Percentiles rank a stretch among this genome's conserved stretches.
phyloP scores from a whole-genome alignment of 2,797 vertebrate genomes.

The Prunella strophiata region DNA sequence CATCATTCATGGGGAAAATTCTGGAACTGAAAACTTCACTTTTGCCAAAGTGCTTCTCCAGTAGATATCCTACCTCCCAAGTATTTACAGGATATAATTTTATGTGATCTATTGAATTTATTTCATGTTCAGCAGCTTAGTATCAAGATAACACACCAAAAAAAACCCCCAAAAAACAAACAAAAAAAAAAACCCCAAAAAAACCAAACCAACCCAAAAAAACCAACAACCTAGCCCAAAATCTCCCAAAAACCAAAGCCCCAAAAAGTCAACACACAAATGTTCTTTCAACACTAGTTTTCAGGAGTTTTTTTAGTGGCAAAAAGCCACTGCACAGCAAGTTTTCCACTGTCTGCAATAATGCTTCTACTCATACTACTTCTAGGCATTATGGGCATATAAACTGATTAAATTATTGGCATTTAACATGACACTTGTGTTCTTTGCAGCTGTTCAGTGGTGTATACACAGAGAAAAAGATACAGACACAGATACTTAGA shows the following conservation, averaged over 20 bases:
- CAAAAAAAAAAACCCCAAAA: background rate
- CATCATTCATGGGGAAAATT: background rate
- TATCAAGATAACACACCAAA: background rate
- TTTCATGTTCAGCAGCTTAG: background rate
- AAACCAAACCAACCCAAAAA: background rate
- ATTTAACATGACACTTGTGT: background rate
- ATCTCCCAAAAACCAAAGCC: background rate
- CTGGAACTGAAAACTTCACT: background rate
- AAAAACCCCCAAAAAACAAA: background rate
- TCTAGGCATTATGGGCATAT: background rate
- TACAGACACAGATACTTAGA: background rate
- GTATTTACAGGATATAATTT: background rate
- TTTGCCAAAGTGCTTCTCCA: background rate
- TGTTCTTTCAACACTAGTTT: background rate
- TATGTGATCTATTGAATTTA: background rate
- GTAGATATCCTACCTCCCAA: background rate
- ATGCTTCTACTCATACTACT: background rate
- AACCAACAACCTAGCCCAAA: too few species aligned
- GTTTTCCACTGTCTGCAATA: background rate
- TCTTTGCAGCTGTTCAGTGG: background rate
- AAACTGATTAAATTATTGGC: background rate
- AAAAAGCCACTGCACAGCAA: background rate
- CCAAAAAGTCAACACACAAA: background rate
- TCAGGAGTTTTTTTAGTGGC: background rate
- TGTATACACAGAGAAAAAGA: background rate